Evolutionary conservation across 2,888 invertebrate species (phyloP).

Genomic region (Galeopsomyia nigrocyanea): DNA sequence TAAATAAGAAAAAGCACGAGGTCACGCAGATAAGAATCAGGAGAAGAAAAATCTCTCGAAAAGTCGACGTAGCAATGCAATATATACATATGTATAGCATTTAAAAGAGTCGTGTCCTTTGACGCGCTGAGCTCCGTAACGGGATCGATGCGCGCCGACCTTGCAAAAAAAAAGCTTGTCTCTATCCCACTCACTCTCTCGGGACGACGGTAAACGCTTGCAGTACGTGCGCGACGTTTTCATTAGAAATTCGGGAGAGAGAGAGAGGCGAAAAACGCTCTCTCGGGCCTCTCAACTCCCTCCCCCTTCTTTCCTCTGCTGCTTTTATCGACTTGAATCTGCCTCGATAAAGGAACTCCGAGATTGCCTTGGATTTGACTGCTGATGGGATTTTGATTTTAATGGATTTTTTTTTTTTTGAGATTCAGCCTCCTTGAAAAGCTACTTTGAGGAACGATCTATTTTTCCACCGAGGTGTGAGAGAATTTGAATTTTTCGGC

Average conservation of each 20-base stretch:
- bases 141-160: background rate
- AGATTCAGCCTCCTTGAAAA: background rate
- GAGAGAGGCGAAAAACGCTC: background rate
- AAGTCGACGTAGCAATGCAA: no score
- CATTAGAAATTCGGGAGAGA: slow-evolving; percentile 3
- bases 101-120: background rate
- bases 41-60: no score
- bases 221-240: no score
- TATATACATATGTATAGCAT: no score
- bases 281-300: background rate
- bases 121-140: background rate
- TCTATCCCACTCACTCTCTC: background rate
- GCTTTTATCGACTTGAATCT: slow-evolving; percentile 23
- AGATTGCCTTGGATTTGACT: slow-evolving; percentile 33
- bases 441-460: no score
- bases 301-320: background rate
- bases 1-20: no score
- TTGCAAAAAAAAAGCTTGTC: slow-evolving; percentile 9
- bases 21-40: no score
- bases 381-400: slow-evolving; percentile 35
- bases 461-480: no score
- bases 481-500: no score
- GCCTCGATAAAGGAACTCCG: slow-evolving; percentile 24
- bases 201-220: slow-evolving; percentile 11
- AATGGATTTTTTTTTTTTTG: slow-evolving; percentile 15